phyloP scores from a whole-genome alignment of 92 coral and sea anemone species.

The Chrysogorgia sp. region DNA sequence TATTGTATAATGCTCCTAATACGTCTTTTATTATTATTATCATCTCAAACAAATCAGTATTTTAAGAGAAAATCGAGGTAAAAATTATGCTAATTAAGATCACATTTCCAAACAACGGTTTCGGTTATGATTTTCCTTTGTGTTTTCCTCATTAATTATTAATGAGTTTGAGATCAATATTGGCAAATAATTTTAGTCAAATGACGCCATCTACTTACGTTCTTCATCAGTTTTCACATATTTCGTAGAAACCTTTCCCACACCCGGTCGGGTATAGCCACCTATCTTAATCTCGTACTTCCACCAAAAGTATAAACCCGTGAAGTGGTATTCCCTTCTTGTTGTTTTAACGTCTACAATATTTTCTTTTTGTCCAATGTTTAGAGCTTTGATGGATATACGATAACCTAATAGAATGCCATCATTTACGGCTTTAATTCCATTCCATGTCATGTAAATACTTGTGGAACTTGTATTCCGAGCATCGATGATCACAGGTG shows the following conservation, averaged over 20 bases:
- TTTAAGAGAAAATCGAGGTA: no score
- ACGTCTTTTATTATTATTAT: no score
- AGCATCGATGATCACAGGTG: conserved; percentile 18
- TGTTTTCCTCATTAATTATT: no score
- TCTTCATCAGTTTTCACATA: conserved; percentile 29
- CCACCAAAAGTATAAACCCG: conserved; percentile 17
- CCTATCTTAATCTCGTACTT: conserved; percentile 12
- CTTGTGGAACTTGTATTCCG: conserved; percentile 18
- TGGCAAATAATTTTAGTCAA: no score
- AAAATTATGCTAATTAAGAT: no score
- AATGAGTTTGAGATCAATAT: no score
- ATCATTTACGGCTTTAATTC: background rate
- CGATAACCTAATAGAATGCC: conserved; percentile 2
- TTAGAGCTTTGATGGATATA: background rate
- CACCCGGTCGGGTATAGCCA: conserved; percentile 38
- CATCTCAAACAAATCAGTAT: no score
- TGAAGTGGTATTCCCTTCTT: background rate
- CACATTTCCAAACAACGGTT: no score
- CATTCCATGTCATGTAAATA: conserved; percentile 13
- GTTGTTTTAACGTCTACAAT: background rate
- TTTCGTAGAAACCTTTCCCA: background rate
- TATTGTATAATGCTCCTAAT: no score
- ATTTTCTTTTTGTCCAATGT: background rate
- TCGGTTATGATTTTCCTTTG: no score
- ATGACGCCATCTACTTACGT: conserved; percentile 1